These are phyloP conservation scores for Apodemus agrarius DNA, from an alignment of 2,797 vertebrate species.

Conservation along the genomic window DNA sequence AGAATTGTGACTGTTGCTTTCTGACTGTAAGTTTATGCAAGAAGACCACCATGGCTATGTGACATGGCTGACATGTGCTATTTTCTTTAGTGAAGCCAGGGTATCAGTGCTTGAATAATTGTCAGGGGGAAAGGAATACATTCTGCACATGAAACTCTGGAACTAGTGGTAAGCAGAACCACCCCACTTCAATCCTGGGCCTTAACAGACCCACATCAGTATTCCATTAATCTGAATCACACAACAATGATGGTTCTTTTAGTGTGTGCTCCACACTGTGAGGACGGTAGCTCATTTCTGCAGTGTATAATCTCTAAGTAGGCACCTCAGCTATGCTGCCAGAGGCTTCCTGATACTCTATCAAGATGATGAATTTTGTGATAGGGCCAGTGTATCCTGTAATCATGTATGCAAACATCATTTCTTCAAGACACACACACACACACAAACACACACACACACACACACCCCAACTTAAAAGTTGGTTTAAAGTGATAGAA, in stretches of 20 bases:
- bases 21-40: background rate
- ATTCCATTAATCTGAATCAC: background rate
- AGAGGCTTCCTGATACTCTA: background rate
- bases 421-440: background rate
- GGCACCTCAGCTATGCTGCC: background rate
- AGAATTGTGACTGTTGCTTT: background rate
- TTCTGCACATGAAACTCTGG: background rate
- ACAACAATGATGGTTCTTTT: background rate
- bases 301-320: background rate
- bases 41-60: background rate
- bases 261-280: background rate
- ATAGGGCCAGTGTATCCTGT: background rate
- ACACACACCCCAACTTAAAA: background rate
- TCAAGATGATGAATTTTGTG: background rate
- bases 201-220: background rate
- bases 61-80: background rate
- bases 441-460: background rate
- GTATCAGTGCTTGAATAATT: background rate
- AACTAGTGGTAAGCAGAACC: background rate
- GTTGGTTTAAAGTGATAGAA: background rate
- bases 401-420: background rate
- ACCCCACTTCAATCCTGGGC: background rate
- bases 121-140: background rate
- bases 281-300: background rate
- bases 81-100: background rate